These are phyloP conservation scores for Knipowitschia caucasica DNA, from an alignment of 2,797 vertebrate species.

Conservation along the genomic window DNA sequence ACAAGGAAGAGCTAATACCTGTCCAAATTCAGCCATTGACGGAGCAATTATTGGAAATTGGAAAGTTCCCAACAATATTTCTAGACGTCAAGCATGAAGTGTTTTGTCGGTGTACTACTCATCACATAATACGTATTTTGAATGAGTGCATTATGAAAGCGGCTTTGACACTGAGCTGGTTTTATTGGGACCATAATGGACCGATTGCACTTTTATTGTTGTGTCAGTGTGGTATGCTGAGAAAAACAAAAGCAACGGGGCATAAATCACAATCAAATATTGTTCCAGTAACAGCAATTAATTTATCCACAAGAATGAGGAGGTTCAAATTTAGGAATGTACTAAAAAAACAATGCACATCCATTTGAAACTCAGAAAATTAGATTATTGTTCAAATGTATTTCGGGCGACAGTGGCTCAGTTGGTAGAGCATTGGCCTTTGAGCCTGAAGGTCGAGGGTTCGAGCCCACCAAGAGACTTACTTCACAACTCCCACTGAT, in stretches of 20 bases:
- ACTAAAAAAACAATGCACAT: too few species aligned
- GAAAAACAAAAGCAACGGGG: conserved; percentile 20
- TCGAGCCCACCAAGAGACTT: too few species aligned
- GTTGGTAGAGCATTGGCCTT: too few species aligned
- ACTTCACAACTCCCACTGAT: too few species aligned
- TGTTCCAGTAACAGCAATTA: conserved; percentile 1
- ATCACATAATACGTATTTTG: neutral
- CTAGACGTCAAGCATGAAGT: neutral
- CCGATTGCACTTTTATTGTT: conserved; percentile 14
- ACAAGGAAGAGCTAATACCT: neutral
- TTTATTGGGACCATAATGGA: conserved; percentile 14
- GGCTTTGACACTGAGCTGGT: neutral
- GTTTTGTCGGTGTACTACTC: neutral
- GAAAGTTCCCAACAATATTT: neutral
- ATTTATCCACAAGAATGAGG: conserved; percentile 6
- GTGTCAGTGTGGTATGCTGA: neutral
- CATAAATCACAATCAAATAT: conserved; percentile 15
- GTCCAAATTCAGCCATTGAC: neutral
- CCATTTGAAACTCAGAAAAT: too few species aligned
- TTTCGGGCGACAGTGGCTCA: too few species aligned
- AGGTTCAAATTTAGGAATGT: too few species aligned
- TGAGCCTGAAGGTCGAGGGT: too few species aligned
- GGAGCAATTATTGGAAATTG: neutral
- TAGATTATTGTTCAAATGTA: too few species aligned
- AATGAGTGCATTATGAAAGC: conserved; percentile 9